These are phyloP conservation scores for Chunga burmeisteri DNA, from an alignment of 2,113 vertebrate genomes.

Conservation along the genomic window DNA sequence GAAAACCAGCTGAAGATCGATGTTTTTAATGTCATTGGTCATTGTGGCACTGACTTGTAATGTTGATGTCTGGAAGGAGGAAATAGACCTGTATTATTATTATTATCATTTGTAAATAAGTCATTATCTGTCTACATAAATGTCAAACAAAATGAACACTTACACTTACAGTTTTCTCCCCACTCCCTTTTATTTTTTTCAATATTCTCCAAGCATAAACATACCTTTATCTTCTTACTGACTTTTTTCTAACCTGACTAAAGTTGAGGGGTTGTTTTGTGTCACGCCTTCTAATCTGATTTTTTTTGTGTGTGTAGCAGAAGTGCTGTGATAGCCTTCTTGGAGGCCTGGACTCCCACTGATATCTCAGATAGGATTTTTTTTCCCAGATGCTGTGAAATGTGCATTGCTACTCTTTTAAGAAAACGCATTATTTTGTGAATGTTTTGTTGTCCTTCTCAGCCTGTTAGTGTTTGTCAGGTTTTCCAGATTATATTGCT, in stretches of 20 bases:
- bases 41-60: not conserved
- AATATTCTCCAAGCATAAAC: not conserved
- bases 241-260: not conserved
- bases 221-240: not conserved
- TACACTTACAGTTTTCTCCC: no score
- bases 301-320: not conserved
- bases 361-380: not conserved
- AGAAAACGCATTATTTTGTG: not conserved
- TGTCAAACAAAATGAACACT: not conserved
- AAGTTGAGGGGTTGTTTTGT: not conserved
- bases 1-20: not conserved
- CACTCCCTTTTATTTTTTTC: not conserved
- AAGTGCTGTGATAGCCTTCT: not conserved
- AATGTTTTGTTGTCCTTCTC: not conserved
- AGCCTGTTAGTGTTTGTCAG: not conserved
- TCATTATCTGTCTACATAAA: not conserved
- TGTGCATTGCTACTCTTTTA: not conserved
- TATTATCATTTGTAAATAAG: not conserved
- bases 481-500: not conserved
- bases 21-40: not conserved
- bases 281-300: not conserved
- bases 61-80: slow-evolving; percentile 3
- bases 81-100: not conserved
- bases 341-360: not conserved
- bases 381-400: not conserved